Evolutionary conservation across 2,113 vertebrate genomes (phyloP).

Genomic region (Drymodes brunneopygia): DNA sequence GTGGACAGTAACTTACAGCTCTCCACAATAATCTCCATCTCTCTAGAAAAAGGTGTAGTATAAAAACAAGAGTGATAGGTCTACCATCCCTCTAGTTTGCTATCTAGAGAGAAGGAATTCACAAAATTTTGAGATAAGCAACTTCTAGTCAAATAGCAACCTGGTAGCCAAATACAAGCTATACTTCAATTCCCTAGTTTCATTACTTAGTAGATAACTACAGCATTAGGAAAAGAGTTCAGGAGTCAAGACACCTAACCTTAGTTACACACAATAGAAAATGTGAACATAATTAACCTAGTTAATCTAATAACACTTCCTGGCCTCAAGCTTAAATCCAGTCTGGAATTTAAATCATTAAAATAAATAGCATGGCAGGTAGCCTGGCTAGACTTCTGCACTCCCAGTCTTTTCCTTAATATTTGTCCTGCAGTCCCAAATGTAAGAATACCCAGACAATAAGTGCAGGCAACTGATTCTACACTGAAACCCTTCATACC

Average conservation of each 20-base stretch:
- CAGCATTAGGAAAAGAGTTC: background rate
- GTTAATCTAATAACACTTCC: background rate
- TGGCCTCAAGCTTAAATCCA: background rate
- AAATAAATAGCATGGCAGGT: background rate
- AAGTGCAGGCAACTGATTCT: background rate
- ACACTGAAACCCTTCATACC: background rate
- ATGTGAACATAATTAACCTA: background rate
- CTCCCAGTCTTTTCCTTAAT: background rate
- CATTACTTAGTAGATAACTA: background rate
- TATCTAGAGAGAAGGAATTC: background rate
- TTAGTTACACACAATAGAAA: background rate
- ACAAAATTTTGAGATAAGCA: background rate
- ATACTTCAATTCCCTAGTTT: background rate
- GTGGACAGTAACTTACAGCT: background rate
- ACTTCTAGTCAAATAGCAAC: background rate
- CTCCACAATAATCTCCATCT: background rate
- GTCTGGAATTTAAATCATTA: background rate
- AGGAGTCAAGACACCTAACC: background rate
- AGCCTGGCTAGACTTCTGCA: background rate
- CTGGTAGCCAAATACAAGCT: background rate
- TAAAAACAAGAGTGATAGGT: background rate
- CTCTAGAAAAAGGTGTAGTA: background rate
- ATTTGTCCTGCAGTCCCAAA: background rate
- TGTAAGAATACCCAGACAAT: background rate
- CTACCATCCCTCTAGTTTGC: background rate